phyloP scores from a whole-genome alignment of 2,113 vertebrate genomes.

The Lepisosteus oculatus region DNA sequence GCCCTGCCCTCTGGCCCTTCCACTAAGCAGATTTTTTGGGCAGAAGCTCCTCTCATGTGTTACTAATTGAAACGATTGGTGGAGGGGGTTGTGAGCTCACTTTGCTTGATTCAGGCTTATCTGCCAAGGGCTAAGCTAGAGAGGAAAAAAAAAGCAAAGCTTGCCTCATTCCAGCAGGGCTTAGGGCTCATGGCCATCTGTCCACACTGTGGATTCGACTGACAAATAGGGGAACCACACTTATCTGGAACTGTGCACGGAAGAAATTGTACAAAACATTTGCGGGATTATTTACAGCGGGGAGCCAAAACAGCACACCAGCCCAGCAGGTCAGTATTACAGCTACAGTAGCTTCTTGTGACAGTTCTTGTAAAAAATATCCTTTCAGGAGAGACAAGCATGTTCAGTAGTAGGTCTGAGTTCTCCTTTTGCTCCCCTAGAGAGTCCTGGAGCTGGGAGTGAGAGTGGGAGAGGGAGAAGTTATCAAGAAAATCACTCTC shows the following conservation, averaged over 20 bases:
- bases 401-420: too few species aligned
- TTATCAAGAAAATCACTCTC: background rate
- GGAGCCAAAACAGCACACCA: slow-evolving; percentile 44
- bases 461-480: too few species aligned
- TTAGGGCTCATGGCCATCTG: slow-evolving; percentile 49
- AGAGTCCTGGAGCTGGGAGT: too few species aligned
- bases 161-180: slow-evolving; percentile 37
- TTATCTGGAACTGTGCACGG: slow-evolving; percentile 15
- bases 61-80: slow-evolving; percentile 66
- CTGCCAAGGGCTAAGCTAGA: slow-evolving; percentile 46
- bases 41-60: slow-evolving; percentile 63
- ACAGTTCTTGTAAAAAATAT: slow-evolving; percentile 15
- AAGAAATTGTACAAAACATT: slow-evolving; percentile 37
- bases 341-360: slow-evolving; percentile 24
- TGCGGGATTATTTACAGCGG: slow-evolving; percentile 60
- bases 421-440: too few species aligned
- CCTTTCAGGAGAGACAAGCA: too few species aligned
- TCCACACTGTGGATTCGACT: slow-evolving; percentile 34
- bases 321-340: slow-evolving; percentile 67
- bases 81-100: slow-evolving; percentile 46
- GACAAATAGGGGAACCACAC: slow-evolving; percentile 26
- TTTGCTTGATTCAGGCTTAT: slow-evolving; percentile 46
- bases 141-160: slow-evolving; percentile 18
- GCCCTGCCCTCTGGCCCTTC: slow-evolving; percentile 60
- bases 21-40: slow-evolving; percentile 66